Conservation (phyloP, 2,113 vertebrate species). For the Dascyllus trimaculatus region DNA sequence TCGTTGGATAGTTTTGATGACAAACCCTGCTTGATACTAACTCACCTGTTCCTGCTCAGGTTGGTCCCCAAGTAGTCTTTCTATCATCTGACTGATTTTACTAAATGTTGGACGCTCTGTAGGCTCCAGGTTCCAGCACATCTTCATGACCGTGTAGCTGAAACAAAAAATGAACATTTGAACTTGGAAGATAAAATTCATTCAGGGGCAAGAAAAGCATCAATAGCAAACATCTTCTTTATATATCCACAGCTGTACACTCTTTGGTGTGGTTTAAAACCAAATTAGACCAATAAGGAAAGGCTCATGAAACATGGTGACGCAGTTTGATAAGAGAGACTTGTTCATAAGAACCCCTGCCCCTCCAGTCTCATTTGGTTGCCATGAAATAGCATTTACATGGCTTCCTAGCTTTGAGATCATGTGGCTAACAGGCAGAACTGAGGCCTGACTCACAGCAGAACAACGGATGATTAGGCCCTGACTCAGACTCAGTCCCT, state of each 20-base stretch:
- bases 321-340: constrained; percentile 57
- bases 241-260: not conserved
- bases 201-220: not conserved
- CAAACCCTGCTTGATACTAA: not conserved
- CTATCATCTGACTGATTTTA: constrained; percentile 90
- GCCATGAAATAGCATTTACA: constrained; percentile 78
- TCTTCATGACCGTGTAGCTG: constrained; percentile 95
- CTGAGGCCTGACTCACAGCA: constrained; percentile 75
- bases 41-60: constrained; percentile 79
- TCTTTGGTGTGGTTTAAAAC: not conserved
- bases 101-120: constrained; percentile 91
- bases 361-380: constrained; percentile 56
- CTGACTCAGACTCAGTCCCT: constrained; percentile 72
- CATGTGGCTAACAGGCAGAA: constrained; percentile 84
- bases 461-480: constrained; percentile 68
- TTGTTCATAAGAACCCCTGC: constrained; percentile 53
- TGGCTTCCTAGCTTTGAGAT: constrained; percentile 61
- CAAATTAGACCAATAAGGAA: constrained; percentile 26
- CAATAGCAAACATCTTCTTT: not conserved
- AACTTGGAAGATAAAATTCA: not conserved
- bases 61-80: constrained; percentile 84
- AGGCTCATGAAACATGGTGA: constrained; percentile 37
- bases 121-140: constrained; percentile 94
- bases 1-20: not conserved
- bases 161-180: constrained; percentile 13